Evolutionary conservation across 2,888 invertebrate species (phyloP).

Genomic region (Hermodice carunculata): DNA sequence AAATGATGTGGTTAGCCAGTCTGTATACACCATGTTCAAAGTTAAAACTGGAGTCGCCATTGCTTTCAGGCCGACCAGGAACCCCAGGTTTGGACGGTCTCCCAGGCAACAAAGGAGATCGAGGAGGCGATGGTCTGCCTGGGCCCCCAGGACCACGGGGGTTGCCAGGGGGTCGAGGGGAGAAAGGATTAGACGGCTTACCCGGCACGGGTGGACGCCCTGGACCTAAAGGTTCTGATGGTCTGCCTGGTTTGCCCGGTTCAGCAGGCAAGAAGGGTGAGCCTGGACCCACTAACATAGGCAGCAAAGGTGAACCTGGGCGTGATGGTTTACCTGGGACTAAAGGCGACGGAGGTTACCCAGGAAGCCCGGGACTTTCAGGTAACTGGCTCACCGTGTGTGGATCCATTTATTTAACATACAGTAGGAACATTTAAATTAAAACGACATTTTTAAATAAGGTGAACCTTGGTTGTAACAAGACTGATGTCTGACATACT

Average conservation of each 20-base stretch:
- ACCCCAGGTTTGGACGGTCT: too few species aligned
- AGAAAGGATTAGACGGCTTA: slow-evolving; percentile 16
- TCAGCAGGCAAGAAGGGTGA: slow-evolving; percentile 34
- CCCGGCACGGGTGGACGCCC: slow-evolving; percentile 6
- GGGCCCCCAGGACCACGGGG: slow-evolving; percentile 14
- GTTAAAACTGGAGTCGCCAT: too few species aligned
- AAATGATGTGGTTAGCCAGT: too few species aligned
- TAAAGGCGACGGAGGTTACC: slow-evolving; percentile 19
- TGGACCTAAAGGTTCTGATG: slow-evolving; percentile 42
- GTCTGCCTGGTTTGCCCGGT: slow-evolving; percentile 47
- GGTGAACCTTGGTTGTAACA: too few species aligned
- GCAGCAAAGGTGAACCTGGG: slow-evolving; percentile 29
- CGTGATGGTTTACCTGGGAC: slow-evolving; percentile 24
- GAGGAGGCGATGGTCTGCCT: slow-evolving; percentile 9
- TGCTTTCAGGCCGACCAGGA: too few species aligned
- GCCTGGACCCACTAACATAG: too few species aligned
- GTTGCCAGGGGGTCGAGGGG: slow-evolving; percentile 7
- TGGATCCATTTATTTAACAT: too few species aligned
- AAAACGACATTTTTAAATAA: too few species aligned
- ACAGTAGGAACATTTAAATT: too few species aligned
- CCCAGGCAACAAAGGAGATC: slow-evolving; percentile 6
- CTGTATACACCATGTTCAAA: too few species aligned
- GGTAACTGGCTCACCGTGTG: too few species aligned
- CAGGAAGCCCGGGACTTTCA: slow-evolving; percentile 23
- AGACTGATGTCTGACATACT: too few species aligned